Conservation (phyloP, 2,797 vertebrate species). For the Myotis daubentonii region DNA sequence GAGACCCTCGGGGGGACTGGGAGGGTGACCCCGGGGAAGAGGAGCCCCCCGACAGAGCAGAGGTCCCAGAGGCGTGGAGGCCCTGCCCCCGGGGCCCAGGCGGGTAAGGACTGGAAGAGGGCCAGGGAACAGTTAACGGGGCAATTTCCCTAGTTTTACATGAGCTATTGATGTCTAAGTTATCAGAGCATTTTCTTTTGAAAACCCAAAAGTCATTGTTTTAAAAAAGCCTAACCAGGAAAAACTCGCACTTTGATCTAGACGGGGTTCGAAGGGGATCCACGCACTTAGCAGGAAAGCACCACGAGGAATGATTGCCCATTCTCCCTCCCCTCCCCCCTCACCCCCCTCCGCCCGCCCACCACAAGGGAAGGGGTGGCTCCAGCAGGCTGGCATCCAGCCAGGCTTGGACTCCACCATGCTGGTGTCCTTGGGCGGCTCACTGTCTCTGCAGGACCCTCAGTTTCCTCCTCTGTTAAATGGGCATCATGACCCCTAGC, state of each 20-base stretch:
- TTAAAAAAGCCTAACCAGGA: conserved; percentile 79
- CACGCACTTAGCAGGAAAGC: conserved; percentile 79
- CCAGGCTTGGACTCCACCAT: rapidly evolving
- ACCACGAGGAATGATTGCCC: conserved; percentile 73
- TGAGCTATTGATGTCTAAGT: conserved; percentile 86
- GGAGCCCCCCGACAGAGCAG: background rate
- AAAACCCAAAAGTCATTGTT: conserved; percentile 82
- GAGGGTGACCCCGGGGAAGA: background rate
- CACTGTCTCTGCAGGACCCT: background rate
- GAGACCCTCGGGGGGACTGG: background rate
- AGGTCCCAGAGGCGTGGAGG: conserved; percentile 58
- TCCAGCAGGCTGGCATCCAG: background rate
- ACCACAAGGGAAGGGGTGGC: background rate
- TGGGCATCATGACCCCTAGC: background rate
- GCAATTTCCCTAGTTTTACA: conserved; percentile 84
- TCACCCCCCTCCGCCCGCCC: rapidly evolving
- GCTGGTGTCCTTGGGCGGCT: background rate
- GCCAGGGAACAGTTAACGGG: conserved; percentile 83
- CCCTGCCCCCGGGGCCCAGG: conserved; percentile 35
- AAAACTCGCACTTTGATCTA: conserved; percentile 86
- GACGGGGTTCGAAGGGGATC: conserved; percentile 85
- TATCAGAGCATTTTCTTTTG: conserved; percentile 86
- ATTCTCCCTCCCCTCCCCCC: background rate
- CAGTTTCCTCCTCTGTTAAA: background rate
- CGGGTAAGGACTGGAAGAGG: background rate